Evolutionary conservation across 2,888 invertebrate species (phyloP).

Genomic region (Aethes cnicana): DNA sequence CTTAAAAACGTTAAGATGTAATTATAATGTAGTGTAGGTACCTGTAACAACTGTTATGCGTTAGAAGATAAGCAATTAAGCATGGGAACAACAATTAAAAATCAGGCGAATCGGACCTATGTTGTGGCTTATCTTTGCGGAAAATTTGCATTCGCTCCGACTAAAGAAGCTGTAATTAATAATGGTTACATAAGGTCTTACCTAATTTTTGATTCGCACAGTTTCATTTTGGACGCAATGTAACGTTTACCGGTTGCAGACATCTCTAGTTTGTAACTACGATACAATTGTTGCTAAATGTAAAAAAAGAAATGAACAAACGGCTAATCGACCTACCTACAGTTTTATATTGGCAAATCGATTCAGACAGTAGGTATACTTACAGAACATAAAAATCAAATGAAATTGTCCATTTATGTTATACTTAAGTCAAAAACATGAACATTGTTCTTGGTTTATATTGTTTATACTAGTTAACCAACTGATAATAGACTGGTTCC

Average conservation of each 20-base stretch:
- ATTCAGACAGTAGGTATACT: no score
- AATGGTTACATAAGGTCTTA: constrained; percentile 42
- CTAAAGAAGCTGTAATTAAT: constrained; percentile 39
- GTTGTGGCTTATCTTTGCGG: constrained; percentile 34
- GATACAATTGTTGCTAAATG: constrained; percentile 30
- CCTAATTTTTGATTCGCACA: constrained; percentile 44
- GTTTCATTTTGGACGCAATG: constrained; percentile 37
- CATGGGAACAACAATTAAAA: constrained; percentile 12
- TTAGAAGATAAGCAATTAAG: constrained; percentile 21
- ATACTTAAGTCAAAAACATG: no score
- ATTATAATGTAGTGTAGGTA: no score
- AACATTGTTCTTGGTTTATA: no score
- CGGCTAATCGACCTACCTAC: no score
- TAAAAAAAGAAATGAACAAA: constrained; percentile 13
- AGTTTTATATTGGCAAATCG: no score
- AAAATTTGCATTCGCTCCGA: constrained; percentile 41
- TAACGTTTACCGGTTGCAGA: constrained; percentile 32
- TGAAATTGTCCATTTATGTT: no score
- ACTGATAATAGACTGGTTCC: no score
- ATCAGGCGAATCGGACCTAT: constrained; percentile 17
- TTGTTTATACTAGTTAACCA: no score
- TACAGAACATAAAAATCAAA: no score
- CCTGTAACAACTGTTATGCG: no score
- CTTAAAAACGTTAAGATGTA: no score
- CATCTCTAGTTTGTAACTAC: constrained; percentile 26